Percentiles rank a stretch among this genome's conserved stretches.
phyloP scores from a whole-genome alignment of 2,888 invertebrate species.

The Holacanthella duospinosa region DNA sequence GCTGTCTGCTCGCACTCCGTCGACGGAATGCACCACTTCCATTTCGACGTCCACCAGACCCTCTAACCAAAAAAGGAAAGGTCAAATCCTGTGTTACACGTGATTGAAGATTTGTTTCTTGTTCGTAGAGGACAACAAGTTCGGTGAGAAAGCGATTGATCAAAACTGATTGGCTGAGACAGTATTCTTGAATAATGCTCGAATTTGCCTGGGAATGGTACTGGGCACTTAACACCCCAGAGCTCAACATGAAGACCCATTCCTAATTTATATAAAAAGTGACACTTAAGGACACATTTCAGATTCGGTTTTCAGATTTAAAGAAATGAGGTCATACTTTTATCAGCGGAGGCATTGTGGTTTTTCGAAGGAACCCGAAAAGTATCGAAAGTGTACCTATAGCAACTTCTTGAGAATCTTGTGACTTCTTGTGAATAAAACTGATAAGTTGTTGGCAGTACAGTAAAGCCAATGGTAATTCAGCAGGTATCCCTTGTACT shows the following conservation, averaged over 20 bases:
- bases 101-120: slow-evolving; percentile 10
- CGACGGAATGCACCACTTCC: not conserved
- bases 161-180: not conserved
- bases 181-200: not conserved
- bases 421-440: not conserved
- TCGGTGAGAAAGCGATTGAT: slow-evolving; percentile 15
- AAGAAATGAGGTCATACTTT: slow-evolving; percentile 7
- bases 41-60: not conserved
- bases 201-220: too few relatives aligned
- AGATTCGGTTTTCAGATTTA: not conserved
- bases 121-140: slow-evolving; percentile 11
- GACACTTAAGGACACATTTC: too few relatives aligned
- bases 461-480: slow-evolving; percentile 41
- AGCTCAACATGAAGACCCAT: slow-evolving; percentile 13
- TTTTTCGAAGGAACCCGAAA: slow-evolving; percentile 12
- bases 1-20: not conserved
- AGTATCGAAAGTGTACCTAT: slow-evolving; percentile 7
- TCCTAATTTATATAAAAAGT: slow-evolving; percentile 8
- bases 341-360: slow-evolving; percentile 15
- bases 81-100: slow-evolving; percentile 4
- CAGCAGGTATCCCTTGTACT: slow-evolving; percentile 42
- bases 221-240: not conserved
- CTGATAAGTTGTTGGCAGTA: slow-evolving; percentile 25
- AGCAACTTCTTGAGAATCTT: slow-evolving; percentile 1
- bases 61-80: not conserved